Conservation (phyloP, 2,113 vertebrate species). For the Brachirus orientalis region DNA sequence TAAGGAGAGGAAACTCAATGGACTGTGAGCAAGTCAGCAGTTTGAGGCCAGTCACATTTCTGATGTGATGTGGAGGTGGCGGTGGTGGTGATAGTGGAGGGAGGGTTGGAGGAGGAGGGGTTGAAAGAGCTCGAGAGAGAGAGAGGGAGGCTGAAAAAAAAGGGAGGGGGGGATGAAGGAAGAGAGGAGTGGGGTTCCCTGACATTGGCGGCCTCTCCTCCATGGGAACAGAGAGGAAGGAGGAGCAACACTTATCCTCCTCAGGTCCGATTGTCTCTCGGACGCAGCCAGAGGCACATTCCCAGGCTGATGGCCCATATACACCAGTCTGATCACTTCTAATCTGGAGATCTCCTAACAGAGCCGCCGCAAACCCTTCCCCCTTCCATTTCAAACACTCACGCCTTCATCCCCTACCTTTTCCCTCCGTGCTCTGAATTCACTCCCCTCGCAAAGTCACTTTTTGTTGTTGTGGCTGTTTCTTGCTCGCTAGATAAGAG, state of each 20-base stretch:
- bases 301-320: conserved; percentile 63
- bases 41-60: conserved; percentile 79
- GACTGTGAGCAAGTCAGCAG: conserved; percentile 81
- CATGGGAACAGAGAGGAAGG: conserved; percentile 40
- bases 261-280: conserved; percentile 36
- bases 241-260: conserved; percentile 32
- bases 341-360: conserved; percentile 67
- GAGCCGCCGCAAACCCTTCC: conserved; percentile 30
- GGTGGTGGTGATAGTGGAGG: conserved; percentile 60
- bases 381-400: conserved; percentile 51
- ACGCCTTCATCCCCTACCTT: conserved; percentile 57
- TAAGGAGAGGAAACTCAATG: conserved; percentile 84
- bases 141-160: neutral
- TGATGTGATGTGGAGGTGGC: conserved; percentile 72
- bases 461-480: conserved; percentile 77
- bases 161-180: neutral
- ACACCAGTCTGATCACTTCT: conserved; percentile 51
- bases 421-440: conserved; percentile 53
- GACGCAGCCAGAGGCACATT: conserved; percentile 48
- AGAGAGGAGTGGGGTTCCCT: conserved; percentile 50
- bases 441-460: conserved; percentile 60
- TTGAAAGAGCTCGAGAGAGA: conserved; percentile 7
- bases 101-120: conserved; percentile 5
- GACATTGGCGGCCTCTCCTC: conserved; percentile 24
- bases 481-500: conserved; percentile 71